Evolutionary conservation across 1,140 invertebrate genomes (phyloP).

Genomic region (Ganaspis sp.): DNA sequence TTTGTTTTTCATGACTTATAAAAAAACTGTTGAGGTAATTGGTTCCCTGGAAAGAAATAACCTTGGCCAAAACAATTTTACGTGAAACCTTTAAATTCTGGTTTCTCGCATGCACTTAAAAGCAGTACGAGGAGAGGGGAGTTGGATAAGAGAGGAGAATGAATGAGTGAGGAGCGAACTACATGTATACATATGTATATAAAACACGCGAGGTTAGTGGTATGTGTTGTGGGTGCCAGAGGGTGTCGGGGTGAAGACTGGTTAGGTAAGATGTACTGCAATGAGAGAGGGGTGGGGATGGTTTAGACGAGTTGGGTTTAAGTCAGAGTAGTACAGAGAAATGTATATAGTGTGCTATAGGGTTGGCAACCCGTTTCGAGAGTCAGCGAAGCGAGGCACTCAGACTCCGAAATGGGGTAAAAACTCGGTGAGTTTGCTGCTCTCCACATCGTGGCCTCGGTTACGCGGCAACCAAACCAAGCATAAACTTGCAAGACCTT

Average conservation of each 20-base stretch:
- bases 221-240: conserved; percentile 17
- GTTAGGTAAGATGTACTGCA: conserved; percentile 11
- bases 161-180: background rate
- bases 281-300: background rate
- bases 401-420: conserved; percentile 71
- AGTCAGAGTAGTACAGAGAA: conserved; percentile 41
- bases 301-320: conserved; percentile 17
- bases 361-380: conserved; percentile 66
- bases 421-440: conserved; percentile 67
- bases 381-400: conserved; percentile 71
- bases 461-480: conserved; percentile 63
- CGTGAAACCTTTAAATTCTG: background rate
- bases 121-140: background rate
- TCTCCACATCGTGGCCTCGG: conserved; percentile 57
- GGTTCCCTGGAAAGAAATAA: background rate
- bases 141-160: background rate
- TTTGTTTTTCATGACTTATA: no score
- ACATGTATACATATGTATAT: no score
- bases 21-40: no score
- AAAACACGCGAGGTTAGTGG: conserved; percentile 29
- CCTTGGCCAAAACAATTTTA: background rate
- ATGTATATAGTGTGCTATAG: conserved; percentile 36
- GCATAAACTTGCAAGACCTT: conserved; percentile 63
- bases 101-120: conserved; percentile 8
- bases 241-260: background rate